Base-by-base conservation (phyloP, 2,113 vertebrate species). In the Bambusicola thoracicus region DNA sequence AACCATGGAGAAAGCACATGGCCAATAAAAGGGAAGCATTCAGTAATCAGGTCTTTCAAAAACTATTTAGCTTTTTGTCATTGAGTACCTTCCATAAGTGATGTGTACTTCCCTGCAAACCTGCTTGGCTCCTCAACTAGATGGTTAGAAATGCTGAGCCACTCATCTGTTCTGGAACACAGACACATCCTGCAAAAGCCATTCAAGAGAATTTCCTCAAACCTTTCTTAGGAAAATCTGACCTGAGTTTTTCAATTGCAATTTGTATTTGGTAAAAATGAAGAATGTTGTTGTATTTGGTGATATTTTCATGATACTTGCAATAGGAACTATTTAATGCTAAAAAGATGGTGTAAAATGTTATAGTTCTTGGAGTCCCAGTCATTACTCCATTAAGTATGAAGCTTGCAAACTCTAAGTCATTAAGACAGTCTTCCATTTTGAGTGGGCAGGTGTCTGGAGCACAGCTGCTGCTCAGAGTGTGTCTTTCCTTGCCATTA, bases 11-110 rank as follows among this genome's bases (percentile, higher is more conserved):
- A 97, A 97, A 97, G 97, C 97, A 97, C 98, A 97, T 96, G 90
- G 90, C 92, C 70, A 95, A 96, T 97, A 88, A 81, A 90, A 97
- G 96, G 97, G 92, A 98, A 97, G 97, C 34, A 27, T 97, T 98
- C 97, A 97, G 98, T 98, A 98, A 98, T 98, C 98, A 98, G 97
- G 98, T 98, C 98, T 98, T 98, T 99, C 98, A 98, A 97, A 98
- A 99, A 97, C 97, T 94, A 98, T 99, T 98, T 98, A 98, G 97
- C 96, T 98, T 92, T 72, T 97, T 97, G 97, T 97, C 98, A 97
- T 97, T 98, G 98, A 99, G 95, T 95, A 90, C 92, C 96, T 97
- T 95, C 97, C 97, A 81, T 97, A 98, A 97, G 97, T 98, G 98
- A 98, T 46, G 49, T 97, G 97, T 97, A 92, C 97, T 98, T 98